Evolutionary conservation across 2,113 vertebrate genomes (phyloP), one percentile per base, ranked within the genome.

Genomic region (Hoplias malabaricus): DNA sequence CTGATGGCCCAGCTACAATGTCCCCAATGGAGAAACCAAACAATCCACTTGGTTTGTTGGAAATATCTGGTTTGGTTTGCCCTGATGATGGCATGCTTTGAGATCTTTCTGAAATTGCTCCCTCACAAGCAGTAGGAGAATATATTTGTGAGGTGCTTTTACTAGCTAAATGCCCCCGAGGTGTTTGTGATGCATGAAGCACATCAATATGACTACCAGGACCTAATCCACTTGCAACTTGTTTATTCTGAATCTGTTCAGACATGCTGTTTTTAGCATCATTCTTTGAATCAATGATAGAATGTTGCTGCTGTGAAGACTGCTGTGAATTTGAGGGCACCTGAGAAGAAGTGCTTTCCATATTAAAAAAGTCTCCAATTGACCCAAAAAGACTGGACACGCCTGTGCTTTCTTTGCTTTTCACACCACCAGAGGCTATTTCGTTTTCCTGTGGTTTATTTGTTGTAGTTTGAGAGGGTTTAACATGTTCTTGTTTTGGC

Each of bases 321-420:
- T 61, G 34, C 69, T 36, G 73, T 19, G 80, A 84, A 76, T 89
- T 86, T 78, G 81, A 25, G 79, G 86, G 87, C 43, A 33, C 79
- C 40, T 92, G 90, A 85, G 86, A 53, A 79, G 88, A 81, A 23
- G 90, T 67, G 12, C 91, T 11, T 38, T 93, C 94, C 0, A 50
- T 80, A 89, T 91, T 94, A 83, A 98, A 96, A 40, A 99, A 88
- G 77, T 91, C 93, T 48, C 93, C 90, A 1, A 97, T 81, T 33
- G 95, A 94, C 71, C 93, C 94, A 90, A 96, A 94, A 38, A 96
- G 72, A n/a, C 89, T 95, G 73, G 94, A 91, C 36, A 93, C 90
- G 73, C 91, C 81, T 4, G 86, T 80, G 23, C 84, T 73, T 59
- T 94, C 95, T 74, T 91, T 94, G 79, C 90, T 92, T 34, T 67